Evolutionary conservation across 2,797 vertebrate species (phyloP), one percentile per base, ranked within the genome.

Genomic region (Antennarius maculatus): DNA sequence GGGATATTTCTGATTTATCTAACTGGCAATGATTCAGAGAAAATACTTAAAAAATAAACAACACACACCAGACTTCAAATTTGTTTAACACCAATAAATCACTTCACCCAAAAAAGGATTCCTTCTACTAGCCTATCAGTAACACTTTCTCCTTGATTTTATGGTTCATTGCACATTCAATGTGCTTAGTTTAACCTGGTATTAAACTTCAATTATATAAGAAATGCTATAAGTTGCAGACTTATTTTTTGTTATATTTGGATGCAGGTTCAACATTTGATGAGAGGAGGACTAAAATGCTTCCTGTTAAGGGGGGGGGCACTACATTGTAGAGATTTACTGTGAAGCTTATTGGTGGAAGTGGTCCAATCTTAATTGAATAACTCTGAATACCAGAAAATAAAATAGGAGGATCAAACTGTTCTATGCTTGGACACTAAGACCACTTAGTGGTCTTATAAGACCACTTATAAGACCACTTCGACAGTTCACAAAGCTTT

Each of bases 1-100:
- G 86, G 80, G 53, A 70, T 54, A 46, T 52, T 37, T 66, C 31
- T 74, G 69, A 80, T 80, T 82, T 77, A 84, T 82, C 64, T 76
- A 1, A 76, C 59, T 88, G 86, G 86, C 74, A 60, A 4, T 41
- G 56, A 62, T 16, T 78, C 60, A 78, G 86, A 88, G 78, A 51
- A 76, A 58, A 48, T 18, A 27, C 45, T 45, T 15, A 63, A 69
- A 64, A 68, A 71, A 80, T 68, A 81, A 70, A 63, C 69, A 54
- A 61, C 65, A 54, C 72, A 72, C 66, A 68, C 14, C 55, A 68
- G 52, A 51, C 57, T 34, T 66, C 62, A 64, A 63, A 61, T 60
- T 53, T 6, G 54, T 65, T 79, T 68, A 79, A 70, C 71, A 46
- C 61, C 41, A 74, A 73, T 73, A 77, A 62, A 78, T 79, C 65